Evolutionary conservation across 2,888 invertebrate genomes (phyloP).

Genomic region (Sarcophaga carnaria): DNA sequence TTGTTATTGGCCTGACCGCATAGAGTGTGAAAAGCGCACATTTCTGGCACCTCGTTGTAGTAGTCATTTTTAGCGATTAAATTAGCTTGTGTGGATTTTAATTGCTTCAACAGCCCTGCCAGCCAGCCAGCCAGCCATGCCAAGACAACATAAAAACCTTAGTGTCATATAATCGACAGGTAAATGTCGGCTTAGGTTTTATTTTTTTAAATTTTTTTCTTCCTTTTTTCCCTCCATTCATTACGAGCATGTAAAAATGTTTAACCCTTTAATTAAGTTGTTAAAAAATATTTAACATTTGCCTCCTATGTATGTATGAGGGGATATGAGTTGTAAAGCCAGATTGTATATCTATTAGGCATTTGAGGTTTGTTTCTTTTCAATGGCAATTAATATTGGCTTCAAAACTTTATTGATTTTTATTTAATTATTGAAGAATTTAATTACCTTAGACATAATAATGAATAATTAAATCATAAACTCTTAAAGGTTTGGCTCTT

Average conservation of each 20-base stretch:
- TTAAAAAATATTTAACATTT: not conserved
- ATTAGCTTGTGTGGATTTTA: conserved; percentile 67
- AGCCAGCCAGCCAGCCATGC: conserved; percentile 42
- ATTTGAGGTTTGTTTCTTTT: too few species aligned
- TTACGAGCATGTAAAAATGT: conserved; percentile 20
- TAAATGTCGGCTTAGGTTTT: conserved; percentile 61
- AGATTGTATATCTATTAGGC: not conserved
- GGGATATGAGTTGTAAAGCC: not conserved
- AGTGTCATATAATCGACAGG: conserved; percentile 66
- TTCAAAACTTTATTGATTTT: too few species aligned
- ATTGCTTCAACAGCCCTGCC: conserved; percentile 60
- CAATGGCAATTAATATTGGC: too few species aligned
- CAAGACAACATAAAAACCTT: conserved; percentile 54
- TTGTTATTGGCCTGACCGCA: not conserved
- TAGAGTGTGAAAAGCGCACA: conserved; percentile 62
- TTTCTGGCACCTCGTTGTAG: conserved; percentile 61
- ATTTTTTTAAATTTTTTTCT: not conserved
- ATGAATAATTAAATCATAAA: too few species aligned
- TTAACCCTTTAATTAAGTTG: conserved; percentile 45
- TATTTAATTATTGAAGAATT: too few species aligned
- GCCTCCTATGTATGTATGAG: not conserved
- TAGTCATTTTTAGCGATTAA: conserved; percentile 64
- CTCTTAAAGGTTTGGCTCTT: too few species aligned
- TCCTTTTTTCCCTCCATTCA: not conserved
- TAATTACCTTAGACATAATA: too few species aligned